Conservation (phyloP, 1,140 invertebrate species). For the Drosophila erecta region DNA sequence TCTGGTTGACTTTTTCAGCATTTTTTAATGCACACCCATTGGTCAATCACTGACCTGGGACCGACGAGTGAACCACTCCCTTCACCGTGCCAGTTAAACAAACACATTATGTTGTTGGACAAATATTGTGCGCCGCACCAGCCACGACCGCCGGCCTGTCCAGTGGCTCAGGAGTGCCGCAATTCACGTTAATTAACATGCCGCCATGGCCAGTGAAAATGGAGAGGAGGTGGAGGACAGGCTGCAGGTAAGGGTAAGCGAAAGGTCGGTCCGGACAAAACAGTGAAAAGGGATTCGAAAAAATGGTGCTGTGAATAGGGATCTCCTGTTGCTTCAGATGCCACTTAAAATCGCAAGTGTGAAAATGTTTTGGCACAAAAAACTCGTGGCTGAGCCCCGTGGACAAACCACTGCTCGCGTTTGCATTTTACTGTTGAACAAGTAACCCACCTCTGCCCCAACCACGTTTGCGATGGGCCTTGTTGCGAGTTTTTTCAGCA, state of each 20-base stretch:
- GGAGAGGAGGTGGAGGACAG: neutral
- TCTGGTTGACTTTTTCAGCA: constrained; percentile 54
- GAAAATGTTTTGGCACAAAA: constrained; percentile 39
- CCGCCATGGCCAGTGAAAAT: constrained; percentile 22
- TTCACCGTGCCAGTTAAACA: constrained; percentile 59
- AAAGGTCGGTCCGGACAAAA: neutral
- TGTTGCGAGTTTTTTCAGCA: neutral
- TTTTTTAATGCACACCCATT: constrained; percentile 33
- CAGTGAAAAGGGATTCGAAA: constrained; percentile 11
- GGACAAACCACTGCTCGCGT: neutral
- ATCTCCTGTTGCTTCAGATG: constrained; percentile 65
- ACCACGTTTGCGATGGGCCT: constrained; percentile 1
- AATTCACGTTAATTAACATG: constrained; percentile 83
- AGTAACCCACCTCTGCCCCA: neutral
- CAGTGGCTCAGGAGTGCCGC: constrained; percentile 46
- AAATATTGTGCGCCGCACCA: constrained; percentile 56
- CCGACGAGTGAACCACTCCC: constrained; percentile 2
- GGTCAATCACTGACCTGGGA: constrained; percentile 32
- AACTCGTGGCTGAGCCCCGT: neutral
- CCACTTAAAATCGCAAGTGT: constrained; percentile 41
- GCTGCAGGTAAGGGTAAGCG: constrained; percentile 1
- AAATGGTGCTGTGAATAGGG: constrained; percentile 26
- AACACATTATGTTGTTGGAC: constrained; percentile 77
- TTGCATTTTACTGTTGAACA: neutral
- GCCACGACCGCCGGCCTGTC: constrained; percentile 28